phyloP scores from a whole-genome alignment of 1,140 invertebrate species.

The Heliconius congener region DNA sequence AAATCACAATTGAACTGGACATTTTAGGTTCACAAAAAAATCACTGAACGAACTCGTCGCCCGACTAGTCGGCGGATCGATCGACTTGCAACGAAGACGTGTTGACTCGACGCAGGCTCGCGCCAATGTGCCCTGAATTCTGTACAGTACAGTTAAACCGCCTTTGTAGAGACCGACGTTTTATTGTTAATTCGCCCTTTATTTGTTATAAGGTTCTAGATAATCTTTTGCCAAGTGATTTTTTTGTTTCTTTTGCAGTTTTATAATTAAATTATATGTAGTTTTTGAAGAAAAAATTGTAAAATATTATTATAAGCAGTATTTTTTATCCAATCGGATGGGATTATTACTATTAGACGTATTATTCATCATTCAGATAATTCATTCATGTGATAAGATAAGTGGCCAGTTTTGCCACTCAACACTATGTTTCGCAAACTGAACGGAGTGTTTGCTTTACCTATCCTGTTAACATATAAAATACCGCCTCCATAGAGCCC shows the following conservation, averaged over 20 bases:
- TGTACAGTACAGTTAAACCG: conserved; percentile 19
- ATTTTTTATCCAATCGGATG: too few relatives aligned
- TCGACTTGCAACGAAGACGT: conserved; percentile 35
- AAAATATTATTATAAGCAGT: too few relatives aligned
- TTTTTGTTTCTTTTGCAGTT: background rate
- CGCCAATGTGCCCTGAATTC: conserved; percentile 42
- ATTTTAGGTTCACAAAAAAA: conserved; percentile 39
- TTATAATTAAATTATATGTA: background rate
- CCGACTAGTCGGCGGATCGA: conserved; percentile 35
- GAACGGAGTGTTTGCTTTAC: too few relatives aligned
- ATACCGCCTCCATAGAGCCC: too few relatives aligned
- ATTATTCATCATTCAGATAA: too few relatives aligned
- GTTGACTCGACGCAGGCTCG: conserved; percentile 41
- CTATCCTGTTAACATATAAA: too few relatives aligned
- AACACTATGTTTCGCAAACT: too few relatives aligned
- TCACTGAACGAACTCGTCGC: conserved; percentile 38
- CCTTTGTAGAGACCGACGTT: background rate
- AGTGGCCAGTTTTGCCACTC: too few relatives aligned
- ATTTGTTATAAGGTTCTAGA: background rate
- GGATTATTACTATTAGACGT: too few relatives aligned
- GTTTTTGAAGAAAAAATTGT: too few relatives aligned
- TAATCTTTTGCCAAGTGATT: background rate
- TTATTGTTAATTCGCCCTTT: conserved; percentile 11
- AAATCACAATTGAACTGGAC: conserved; percentile 38
- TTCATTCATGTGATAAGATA: too few relatives aligned